Conservation (phyloP, 1,140 invertebrate species). For the Neuroterus valhalla region DNA sequence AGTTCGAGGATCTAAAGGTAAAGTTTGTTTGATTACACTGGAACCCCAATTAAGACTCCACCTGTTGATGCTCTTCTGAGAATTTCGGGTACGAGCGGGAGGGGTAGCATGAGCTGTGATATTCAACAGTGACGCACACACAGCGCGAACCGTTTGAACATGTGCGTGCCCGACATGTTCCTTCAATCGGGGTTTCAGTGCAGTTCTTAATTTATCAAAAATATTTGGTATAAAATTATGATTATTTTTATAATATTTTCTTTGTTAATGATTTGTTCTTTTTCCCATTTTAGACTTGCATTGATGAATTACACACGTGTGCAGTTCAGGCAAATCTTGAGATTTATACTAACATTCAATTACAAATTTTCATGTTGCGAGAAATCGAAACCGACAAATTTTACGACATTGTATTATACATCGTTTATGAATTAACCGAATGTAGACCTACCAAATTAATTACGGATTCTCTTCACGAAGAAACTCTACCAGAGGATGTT, state of each 20-base stretch:
- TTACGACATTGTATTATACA: constrained; percentile 33
- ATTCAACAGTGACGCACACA: too few species aligned
- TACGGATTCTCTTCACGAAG: not conserved
- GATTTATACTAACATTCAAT: constrained; percentile 24
- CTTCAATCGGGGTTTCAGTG: too few species aligned
- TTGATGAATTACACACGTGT: not conserved
- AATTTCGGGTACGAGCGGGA: too few species aligned
- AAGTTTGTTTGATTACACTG: too few species aligned
- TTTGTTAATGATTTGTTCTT: not conserved
- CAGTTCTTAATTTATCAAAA: too few species aligned
- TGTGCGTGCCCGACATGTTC: too few species aligned
- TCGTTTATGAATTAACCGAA: constrained; percentile 37
- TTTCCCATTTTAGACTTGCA: not conserved
- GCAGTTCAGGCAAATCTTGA: not conserved
- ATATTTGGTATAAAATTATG: not conserved
- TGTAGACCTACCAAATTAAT: constrained; percentile 27
- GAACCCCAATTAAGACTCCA: too few species aligned
- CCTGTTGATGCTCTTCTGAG: too few species aligned
- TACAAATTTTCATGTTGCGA: constrained; percentile 27
- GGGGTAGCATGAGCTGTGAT: too few species aligned
- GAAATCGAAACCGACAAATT: not conserved
- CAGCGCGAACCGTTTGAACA: too few species aligned
- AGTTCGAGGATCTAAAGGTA: constrained; percentile 41
- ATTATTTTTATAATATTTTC: not conserved
- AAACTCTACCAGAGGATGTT: not conserved